These are phyloP conservation scores for Trichopoda pennipes DNA, from an alignment of 2,888 invertebrate species.

Conservation along the genomic window DNA sequence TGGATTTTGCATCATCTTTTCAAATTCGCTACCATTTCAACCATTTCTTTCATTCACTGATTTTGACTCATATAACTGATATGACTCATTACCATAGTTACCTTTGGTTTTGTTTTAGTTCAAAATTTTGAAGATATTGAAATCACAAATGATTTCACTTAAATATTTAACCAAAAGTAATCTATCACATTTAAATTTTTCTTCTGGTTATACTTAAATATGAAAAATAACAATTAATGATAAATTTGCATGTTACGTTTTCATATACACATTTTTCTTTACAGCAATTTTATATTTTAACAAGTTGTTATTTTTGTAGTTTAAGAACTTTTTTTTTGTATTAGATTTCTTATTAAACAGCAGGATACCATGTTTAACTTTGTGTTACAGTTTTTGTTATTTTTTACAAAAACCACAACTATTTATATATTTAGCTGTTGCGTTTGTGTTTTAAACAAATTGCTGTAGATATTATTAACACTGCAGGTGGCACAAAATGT, in stretches of 20 bases:
- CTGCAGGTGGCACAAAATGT: conserved; percentile 58
- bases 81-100: conserved; percentile 18
- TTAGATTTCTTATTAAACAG: conserved; percentile 51
- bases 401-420: conserved; percentile 1
- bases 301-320: conserved; percentile 36
- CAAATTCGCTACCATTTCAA: too few relatives aligned
- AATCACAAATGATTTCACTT: conserved; percentile 6
- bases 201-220: neutral
- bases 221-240: conserved; percentile 13
- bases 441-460: conserved; percentile 49
- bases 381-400: conserved; percentile 45
- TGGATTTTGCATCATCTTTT: too few relatives aligned
- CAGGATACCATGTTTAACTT: conserved; percentile 55
- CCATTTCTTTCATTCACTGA: conserved; percentile 5
- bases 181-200: conserved; percentile 10
- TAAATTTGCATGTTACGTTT: conserved; percentile 49
- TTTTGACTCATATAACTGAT: neutral
- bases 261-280: neutral
- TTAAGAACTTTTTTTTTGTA: conserved; percentile 18
- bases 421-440: neutral
- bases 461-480: conserved; percentile 61
- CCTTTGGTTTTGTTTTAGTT: conserved; percentile 1
- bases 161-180: neutral
- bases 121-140: conserved; percentile 10
- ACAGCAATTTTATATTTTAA: conserved; percentile 44